Percentiles rank a stretch among this genome's conserved stretches.
Conservation (phyloP, 2,113 vertebrate species). For the Cynopterus brachyotis region DNA sequence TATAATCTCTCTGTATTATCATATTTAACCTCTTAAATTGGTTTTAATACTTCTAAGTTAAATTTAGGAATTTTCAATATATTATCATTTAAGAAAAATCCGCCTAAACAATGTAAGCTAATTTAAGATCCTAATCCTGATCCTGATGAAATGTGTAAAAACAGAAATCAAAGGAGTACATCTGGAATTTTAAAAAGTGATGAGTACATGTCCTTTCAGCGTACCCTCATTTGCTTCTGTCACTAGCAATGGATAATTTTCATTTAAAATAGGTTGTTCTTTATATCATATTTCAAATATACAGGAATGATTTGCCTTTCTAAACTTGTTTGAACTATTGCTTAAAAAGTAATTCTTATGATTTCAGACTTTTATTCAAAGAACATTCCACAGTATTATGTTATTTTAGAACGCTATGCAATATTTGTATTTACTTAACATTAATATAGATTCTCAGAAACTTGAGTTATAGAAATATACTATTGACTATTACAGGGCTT, state of each 20-base stretch:
- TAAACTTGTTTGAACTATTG: constrained; percentile 7
- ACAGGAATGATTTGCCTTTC: background rate
- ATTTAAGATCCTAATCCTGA: background rate
- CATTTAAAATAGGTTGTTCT: background rate
- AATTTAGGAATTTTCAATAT: background rate
- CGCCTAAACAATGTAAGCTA: background rate
- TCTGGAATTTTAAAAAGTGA: background rate
- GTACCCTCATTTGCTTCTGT: background rate
- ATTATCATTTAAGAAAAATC: background rate
- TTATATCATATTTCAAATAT: background rate
- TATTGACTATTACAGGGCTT: constrained; percentile 71
- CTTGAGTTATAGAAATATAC: constrained; percentile 68
- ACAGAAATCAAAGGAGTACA: background rate
- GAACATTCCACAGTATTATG: background rate
- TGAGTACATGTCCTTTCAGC: background rate
- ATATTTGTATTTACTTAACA: constrained; percentile 58
- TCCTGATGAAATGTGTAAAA: background rate
- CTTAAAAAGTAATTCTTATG: constrained; percentile 13
- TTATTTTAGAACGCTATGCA: background rate
- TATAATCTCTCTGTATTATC: background rate
- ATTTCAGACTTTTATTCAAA: constrained; percentile 10
- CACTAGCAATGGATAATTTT: background rate
- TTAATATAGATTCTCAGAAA: constrained; percentile 63
- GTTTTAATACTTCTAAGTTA: background rate
- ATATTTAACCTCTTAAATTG: background rate